Evolutionary conservation across 1,140 invertebrate genomes (phyloP).

Genomic region (Drosophila tsacasi): DNA sequence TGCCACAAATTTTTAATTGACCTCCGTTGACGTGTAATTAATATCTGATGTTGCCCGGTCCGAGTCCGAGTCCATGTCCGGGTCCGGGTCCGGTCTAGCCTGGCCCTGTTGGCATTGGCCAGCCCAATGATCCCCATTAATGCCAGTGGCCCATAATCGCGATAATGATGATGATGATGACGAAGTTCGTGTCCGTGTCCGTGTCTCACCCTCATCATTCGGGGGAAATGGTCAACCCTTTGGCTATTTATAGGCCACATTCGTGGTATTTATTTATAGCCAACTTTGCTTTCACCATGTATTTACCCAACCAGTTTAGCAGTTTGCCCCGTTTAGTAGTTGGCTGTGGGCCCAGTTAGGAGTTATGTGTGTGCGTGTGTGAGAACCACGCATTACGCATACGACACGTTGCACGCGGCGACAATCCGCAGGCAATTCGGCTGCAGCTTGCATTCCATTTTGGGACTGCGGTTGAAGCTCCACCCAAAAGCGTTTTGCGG

Average conservation of each 20-base stretch:
- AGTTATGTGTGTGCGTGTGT: background rate
- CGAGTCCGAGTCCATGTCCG: background rate
- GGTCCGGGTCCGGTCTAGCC: background rate
- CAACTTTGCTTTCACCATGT: conserved; percentile 18
- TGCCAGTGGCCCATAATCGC: conserved; percentile 30
- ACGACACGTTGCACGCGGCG: conserved; percentile 31
- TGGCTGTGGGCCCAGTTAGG: background rate
- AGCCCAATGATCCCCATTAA: conserved; percentile 43
- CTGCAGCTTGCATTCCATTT: conserved; percentile 32
- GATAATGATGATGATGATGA: background rate
- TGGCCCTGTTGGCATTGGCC: conserved; percentile 10
- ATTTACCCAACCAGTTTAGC: conserved; percentile 2
- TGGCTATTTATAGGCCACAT: conserved; percentile 42
- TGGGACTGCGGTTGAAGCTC: conserved; percentile 17
- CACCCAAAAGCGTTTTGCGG: conserved; percentile 31
- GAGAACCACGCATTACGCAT: conserved; percentile 23
- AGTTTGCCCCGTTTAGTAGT: background rate
- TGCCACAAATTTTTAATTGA: conserved; percentile 56
- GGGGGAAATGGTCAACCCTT: conserved; percentile 1
- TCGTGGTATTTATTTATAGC: conserved; percentile 44
- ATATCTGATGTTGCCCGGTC: conserved; percentile 39
- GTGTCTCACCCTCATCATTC: conserved; percentile 9
- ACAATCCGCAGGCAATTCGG: conserved; percentile 29
- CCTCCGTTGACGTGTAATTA: conserved; percentile 56
- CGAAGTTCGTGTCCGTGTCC: background rate